These are phyloP conservation scores for Willisornis vidua DNA, from an alignment of 2,113 vertebrate genomes.

Conservation along the genomic window DNA sequence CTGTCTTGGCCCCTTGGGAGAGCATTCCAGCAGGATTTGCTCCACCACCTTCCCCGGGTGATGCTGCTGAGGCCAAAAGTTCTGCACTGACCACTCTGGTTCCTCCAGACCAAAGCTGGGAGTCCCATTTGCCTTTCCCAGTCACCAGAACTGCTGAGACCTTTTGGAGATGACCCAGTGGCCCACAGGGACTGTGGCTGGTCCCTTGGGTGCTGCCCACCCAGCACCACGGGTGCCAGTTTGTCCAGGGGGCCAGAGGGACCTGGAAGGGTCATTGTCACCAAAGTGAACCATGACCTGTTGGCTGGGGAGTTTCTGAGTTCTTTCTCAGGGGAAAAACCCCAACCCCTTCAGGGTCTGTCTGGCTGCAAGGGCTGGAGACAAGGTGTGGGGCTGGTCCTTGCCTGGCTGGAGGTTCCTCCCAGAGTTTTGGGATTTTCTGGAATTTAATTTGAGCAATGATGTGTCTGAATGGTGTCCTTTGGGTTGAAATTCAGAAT, in stretches of 20 bases:
- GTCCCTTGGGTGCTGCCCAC: not conserved
- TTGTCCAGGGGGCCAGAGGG: not conserved
- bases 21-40: not conserved
- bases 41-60: not conserved
- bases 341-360: fast-evolving
- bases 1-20: fast-evolving
- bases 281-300: fast-evolving
- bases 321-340: not conserved
- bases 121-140: not conserved
- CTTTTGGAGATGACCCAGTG: fast-evolving
- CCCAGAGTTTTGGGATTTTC: no score
- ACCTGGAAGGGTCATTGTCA: fast-evolving
- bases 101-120: not conserved
- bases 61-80: not conserved
- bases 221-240: fast-evolving
- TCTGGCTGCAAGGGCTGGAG: not conserved
- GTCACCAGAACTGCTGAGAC: not conserved
- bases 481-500: not conserved
- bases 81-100: fast-evolving
- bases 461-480: not conserved
- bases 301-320: not conserved
- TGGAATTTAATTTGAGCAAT: not conserved
- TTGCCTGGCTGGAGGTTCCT: not conserved
- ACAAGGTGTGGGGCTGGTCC: not conserved
- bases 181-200: not conserved